These are phyloP conservation scores for Hypanus sabinus DNA, from an alignment of 2,113 vertebrate genomes.

Conservation along the genomic window DNA sequence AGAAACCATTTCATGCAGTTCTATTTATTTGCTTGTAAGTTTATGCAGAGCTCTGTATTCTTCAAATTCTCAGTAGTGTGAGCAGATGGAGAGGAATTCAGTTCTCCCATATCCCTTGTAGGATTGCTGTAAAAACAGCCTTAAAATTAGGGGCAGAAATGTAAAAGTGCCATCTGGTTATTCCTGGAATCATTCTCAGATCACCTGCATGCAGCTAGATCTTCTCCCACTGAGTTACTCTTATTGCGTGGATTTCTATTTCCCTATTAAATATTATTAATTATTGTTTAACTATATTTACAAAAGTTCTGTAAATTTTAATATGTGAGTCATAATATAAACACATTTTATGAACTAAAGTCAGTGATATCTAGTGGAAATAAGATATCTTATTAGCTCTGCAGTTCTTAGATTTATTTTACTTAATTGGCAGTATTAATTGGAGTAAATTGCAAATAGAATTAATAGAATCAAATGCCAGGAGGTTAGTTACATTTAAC, in stretches of 20 bases:
- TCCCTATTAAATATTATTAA: background rate
- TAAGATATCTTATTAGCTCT: constrained; percentile 50
- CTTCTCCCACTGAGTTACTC: background rate
- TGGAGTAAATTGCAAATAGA: background rate
- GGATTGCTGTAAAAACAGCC: background rate
- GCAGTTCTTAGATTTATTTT: constrained; percentile 59
- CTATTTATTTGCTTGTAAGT: background rate
- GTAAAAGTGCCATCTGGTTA: constrained; percentile 7
- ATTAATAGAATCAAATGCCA: no score
- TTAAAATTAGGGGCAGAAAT: background rate
- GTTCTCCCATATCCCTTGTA: background rate
- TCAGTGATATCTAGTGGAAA: constrained; percentile 59
- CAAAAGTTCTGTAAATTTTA: constrained; percentile 62
- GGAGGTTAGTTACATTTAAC: no score
- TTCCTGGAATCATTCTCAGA: background rate
- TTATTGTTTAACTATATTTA: background rate
- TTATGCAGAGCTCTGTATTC: background rate
- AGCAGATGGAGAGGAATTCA: background rate
- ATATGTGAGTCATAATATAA: constrained; percentile 53
- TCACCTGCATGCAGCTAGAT: background rate
- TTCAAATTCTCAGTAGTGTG: background rate
- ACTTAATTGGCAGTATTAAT: background rate
- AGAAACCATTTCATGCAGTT: background rate
- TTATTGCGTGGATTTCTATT: background rate
- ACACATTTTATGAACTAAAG: constrained; percentile 55